These are phyloP conservation scores for Phytoseiulus persimilis DNA, from an alignment of 2,888 invertebrate genomes.

Conservation along the genomic window DNA sequence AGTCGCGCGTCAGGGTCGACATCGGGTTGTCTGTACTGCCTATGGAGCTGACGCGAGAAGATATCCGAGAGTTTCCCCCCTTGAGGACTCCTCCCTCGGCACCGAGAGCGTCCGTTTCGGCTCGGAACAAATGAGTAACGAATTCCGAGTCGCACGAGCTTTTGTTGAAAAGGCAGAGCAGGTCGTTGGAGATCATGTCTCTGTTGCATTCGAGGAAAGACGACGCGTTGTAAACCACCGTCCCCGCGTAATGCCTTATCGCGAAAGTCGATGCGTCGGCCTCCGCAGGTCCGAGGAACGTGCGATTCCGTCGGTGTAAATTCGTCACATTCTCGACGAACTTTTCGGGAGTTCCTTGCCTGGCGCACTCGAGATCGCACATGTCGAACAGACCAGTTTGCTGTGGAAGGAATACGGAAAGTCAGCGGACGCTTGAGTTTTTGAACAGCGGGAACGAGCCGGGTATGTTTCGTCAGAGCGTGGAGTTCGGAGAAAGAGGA, in stretches of 20 bases:
- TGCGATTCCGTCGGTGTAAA: constrained; percentile 70
- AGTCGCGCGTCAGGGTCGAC: constrained; percentile 85
- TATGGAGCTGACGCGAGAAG: constrained; percentile 77
- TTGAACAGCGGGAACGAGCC: no score
- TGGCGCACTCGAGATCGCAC: constrained; percentile 82
- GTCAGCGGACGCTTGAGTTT: background rate
- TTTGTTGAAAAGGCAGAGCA: constrained; percentile 83
- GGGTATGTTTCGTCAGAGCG: no score
- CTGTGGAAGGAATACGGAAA: constrained; percentile 48
- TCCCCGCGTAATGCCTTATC: constrained; percentile 79
- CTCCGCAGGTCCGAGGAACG: constrained; percentile 51
- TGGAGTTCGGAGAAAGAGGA: background rate
- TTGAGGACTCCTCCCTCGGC: constrained; percentile 60
- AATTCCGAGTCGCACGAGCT: constrained; percentile 92
- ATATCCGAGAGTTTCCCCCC: constrained; percentile 75
- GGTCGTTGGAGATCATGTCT: constrained; percentile 69
- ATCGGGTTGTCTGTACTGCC: constrained; percentile 58
- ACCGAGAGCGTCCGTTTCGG: constrained; percentile 74
- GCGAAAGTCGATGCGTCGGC: constrained; percentile 57
- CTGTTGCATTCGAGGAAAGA: constrained; percentile 84
- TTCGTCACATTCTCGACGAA: constrained; percentile 70
- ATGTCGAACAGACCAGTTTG: constrained; percentile 81
- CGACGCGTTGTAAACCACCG: constrained; percentile 76
- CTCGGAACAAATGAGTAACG: constrained; percentile 86
- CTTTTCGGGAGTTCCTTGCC: constrained; percentile 68